Percentiles rank a stretch among this genome's conserved stretches.
Evolutionary conservation across 2,888 invertebrate species (phyloP).

Genomic region (Raillietiella orientalis): DNA sequence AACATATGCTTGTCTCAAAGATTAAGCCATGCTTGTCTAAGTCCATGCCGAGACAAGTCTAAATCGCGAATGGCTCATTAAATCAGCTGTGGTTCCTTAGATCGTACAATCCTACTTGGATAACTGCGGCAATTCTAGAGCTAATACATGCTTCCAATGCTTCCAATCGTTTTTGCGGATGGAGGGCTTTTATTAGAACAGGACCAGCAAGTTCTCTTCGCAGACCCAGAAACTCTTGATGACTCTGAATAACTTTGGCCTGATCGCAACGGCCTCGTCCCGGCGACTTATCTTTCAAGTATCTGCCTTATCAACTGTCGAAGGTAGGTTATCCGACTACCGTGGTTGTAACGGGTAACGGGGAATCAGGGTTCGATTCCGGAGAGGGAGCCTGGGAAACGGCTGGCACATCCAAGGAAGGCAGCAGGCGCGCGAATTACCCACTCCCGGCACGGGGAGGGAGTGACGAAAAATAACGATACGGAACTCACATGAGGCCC

Average conservation of each 20-base stretch:
- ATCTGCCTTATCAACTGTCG: slow-evolving; percentile 31
- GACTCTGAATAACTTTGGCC: slow-evolving; percentile 5
- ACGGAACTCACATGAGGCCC: slow-evolving; percentile 21
- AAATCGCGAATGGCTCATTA: slow-evolving; percentile 25
- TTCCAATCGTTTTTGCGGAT: background rate
- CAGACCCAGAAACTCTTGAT: slow-evolving; percentile 1
- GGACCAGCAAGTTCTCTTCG: background rate
- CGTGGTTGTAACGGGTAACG: slow-evolving; percentile 34
- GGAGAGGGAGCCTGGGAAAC: slow-evolving; percentile 34
- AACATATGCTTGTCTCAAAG: slow-evolving; percentile 22
- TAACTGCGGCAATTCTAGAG: slow-evolving; percentile 1
- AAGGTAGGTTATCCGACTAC: slow-evolving; percentile 28
- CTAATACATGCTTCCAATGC: background rate
- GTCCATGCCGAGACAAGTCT: slow-evolving; percentile 21
- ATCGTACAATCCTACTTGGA: slow-evolving; percentile 9
- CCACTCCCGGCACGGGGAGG: slow-evolving; percentile 20
- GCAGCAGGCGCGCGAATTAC: slow-evolving; percentile 32
- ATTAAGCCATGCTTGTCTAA: slow-evolving; percentile 31
- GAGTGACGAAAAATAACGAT: slow-evolving; percentile 32
- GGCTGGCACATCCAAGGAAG: slow-evolving; percentile 35
- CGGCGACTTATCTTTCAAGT: slow-evolving; percentile 26
- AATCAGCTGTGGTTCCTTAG: slow-evolving; percentile 23
- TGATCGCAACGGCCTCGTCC: slow-evolving; percentile 15
- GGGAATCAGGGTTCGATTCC: slow-evolving; percentile 38
- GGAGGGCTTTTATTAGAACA: background rate